These are phyloP conservation scores for Garrulus glandarius DNA, from an alignment of 2,797 vertebrate genomes.

Conservation along the genomic window DNA sequence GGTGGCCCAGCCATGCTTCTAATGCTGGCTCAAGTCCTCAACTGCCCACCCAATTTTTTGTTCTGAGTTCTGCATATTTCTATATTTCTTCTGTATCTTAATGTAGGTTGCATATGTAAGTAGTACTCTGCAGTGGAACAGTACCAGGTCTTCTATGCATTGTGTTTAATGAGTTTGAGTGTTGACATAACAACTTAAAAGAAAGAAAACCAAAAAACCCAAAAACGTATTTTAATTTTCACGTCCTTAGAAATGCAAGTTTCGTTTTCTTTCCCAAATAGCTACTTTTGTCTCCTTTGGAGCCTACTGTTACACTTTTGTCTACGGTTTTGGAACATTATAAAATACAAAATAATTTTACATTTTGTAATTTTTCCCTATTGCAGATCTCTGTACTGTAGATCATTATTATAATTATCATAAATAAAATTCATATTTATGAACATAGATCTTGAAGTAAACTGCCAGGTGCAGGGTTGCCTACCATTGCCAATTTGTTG, in stretches of 20 bases:
- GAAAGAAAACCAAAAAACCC: fast-evolving
- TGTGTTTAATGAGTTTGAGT: background rate
- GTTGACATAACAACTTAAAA: background rate
- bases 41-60: background rate
- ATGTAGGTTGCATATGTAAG: background rate
- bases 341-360: conserved; percentile 62
- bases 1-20: background rate
- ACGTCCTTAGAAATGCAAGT: background rate
- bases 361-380: conserved; percentile 59
- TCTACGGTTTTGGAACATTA: conserved; percentile 49
- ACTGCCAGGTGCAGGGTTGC: conserved; percentile 70
- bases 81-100: background rate
- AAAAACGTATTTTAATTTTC: background rate
- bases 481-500: conserved; percentile 62
- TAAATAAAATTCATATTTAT: conserved; percentile 76
- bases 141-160: background rate
- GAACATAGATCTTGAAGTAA: conserved; percentile 65
- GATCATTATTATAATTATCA: conserved; percentile 66
- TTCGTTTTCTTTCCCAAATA: conserved; percentile 23
- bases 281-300: conserved; percentile 27
- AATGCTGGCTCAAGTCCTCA: background rate
- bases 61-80: background rate
- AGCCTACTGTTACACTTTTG: conserved; percentile 23
- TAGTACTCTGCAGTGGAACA: background rate
- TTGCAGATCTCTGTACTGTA: conserved; percentile 57